Base-by-base conservation (phyloP, 2,797 vertebrate species). In the Loriculus beryllinus region DNA sequence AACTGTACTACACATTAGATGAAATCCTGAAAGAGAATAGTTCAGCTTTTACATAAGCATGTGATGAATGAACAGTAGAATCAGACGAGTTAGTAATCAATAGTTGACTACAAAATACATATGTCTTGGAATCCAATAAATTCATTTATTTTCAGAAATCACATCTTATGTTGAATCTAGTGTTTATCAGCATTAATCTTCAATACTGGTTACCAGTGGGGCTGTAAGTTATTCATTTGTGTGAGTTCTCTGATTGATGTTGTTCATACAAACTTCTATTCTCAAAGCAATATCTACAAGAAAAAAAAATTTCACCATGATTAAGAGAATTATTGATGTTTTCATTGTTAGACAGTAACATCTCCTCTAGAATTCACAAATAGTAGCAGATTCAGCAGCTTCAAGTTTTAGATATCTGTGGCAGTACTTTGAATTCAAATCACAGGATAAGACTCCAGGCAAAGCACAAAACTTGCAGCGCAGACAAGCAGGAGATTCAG, bases 1-100 rank as follows among this genome's bases (percentile, higher is more conserved):
- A 79, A 87, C 79, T 89, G 25, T 65, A 39, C 47, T 49, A 17
- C 77, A 33, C 92, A 69, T 91, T 88, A 76, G 75, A 78, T 76
- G 64, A 86, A 93, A 49, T 79, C 52, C 56, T 91, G 82, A 60
- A 96, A 95, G 86, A 74, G 54, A 96, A 93, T 54, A 85, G 80
- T 62, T 94, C 57, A 29, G 47, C 63, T 87, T 93, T 93, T 74
- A 49, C 70, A 65, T 82, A 94, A 83, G 35, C 51, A 17, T 65
- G 78, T 94, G 93, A 97, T 90, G 77, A 96, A 97, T 86, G 96
- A 88, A 68, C 79, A 80, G 62, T 12, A 82, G 84, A 94, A 94
- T 86, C 86, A 93, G 80, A 90, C 95, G 84, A 93, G 93, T 95
- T 95, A 95, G 95, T 94, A 94, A 95, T 96, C 95, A 96, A 65